These are phyloP conservation scores for human (Homo sapiens) DNA, from an alignment of 2,113 vertebrate species.

Conservation along the genomic window DNA sequence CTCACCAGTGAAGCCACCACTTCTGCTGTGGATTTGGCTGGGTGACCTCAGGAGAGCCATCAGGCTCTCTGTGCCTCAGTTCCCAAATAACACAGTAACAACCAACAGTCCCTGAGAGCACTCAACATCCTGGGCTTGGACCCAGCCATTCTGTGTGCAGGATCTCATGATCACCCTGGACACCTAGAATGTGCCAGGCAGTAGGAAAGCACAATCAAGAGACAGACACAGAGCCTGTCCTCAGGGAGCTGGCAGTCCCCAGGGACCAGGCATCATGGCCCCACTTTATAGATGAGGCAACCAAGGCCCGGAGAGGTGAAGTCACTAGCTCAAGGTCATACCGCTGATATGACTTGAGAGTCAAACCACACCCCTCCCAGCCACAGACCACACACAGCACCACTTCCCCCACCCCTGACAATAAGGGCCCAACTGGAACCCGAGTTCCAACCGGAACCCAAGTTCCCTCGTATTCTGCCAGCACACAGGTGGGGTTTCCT, in stretches of 20 bases:
- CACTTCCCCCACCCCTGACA: not conserved
- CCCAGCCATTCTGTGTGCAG: not conserved
- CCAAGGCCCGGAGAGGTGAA: not conserved
- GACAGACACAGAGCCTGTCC: not conserved
- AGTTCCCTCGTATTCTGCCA: not conserved
- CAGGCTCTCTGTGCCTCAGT: not conserved
- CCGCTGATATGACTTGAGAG: not conserved
- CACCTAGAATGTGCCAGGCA: not conserved
- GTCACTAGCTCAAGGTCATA: not conserved
- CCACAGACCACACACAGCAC: not conserved
- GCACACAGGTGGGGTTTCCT: not conserved
- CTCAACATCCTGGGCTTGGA: not conserved
- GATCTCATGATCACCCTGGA: not conserved
- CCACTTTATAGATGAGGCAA: not conserved
- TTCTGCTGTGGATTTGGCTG: not conserved
- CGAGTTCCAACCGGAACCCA: not conserved
- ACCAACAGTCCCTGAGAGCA: not conserved
- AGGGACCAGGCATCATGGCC: not conserved
- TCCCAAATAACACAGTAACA: not conserved
- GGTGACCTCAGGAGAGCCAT: not conserved
- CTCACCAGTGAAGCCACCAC: not conserved
- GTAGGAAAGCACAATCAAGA: not conserved
- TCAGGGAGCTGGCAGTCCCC: not conserved
- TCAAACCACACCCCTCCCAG: not conserved
- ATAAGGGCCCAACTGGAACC: not conserved